phyloP scores from a whole-genome alignment of 2,113 vertebrate species.

The Nycticebus coucang region DNA sequence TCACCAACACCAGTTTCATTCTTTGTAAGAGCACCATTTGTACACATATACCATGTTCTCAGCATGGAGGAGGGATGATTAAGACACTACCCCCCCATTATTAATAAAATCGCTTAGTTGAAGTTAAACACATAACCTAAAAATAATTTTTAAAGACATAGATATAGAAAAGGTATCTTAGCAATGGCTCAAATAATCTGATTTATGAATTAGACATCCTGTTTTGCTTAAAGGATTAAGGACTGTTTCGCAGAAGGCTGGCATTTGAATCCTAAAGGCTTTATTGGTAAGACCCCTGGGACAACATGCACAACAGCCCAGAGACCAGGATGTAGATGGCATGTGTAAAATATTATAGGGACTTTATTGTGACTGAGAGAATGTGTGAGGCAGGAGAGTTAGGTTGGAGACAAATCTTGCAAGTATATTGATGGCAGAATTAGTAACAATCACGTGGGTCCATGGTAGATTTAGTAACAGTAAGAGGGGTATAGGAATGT shows the following conservation, averaged over 20 bases:
- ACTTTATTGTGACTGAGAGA: not conserved
- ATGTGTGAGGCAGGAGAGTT: not conserved
- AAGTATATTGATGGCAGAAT: not conserved
- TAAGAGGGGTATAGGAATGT: not conserved
- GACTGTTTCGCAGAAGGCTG: not conserved
- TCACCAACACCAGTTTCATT: not conserved
- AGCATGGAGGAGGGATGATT: not conserved
- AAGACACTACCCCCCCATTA: not conserved
- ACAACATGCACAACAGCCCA: not conserved
- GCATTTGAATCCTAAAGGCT: not conserved
- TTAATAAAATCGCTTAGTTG: not conserved
- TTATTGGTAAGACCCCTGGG: not conserved
- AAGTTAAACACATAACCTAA: not conserved
- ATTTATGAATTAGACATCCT: not conserved
- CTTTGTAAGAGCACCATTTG: not conserved
- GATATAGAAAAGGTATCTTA: not conserved
- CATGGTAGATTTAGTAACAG: not conserved
- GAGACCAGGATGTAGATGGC: not conserved
- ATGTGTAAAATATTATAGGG: not conserved
- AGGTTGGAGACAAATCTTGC: not conserved
- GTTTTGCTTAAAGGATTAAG: not conserved
- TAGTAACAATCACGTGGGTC: too few relatives aligned
- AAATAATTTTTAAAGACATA: not conserved
- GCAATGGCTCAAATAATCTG: not conserved
- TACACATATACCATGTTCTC: not conserved